Conservation (phyloP, 2,888 invertebrate genomes). For the Rhamphomyia laevipes region DNA sequence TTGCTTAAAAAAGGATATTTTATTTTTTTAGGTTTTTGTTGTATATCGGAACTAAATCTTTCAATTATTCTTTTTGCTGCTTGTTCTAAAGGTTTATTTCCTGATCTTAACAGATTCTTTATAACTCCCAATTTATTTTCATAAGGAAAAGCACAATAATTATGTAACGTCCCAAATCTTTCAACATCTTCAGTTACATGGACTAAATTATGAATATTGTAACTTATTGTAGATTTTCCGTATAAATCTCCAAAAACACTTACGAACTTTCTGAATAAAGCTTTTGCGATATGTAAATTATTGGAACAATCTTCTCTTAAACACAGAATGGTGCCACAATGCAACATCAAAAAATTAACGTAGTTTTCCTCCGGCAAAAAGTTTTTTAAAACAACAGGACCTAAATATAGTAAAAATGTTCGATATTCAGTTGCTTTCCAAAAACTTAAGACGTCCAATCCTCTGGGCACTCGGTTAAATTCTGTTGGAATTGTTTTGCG, state of each 20-base stretch:
- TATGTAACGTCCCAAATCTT: constrained; percentile 10
- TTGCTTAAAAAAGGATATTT: too few species aligned
- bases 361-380: constrained; percentile 8
- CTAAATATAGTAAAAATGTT: constrained; percentile 15
- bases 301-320: constrained; percentile 11
- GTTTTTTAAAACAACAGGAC: constrained; percentile 14
- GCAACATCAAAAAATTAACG: constrained; percentile 16
- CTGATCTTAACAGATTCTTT: background rate
- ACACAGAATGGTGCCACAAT: too few species aligned
- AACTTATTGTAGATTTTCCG: constrained; percentile 13
- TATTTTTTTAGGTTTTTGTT: too few species aligned
- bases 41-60: too few species aligned
- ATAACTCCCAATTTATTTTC: background rate
- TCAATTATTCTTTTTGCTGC: background rate
- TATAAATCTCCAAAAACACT: constrained; percentile 11
- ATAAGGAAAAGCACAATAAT: constrained; percentile 10
- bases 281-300: constrained; percentile 11
- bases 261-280: constrained; percentile 14
- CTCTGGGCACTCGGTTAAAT: too few species aligned
- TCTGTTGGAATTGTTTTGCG: background rate
- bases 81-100: background rate
- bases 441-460: background rate
- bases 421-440: constrained; percentile 20
- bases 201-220: constrained; percentile 16
- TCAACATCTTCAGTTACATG: constrained; percentile 13